phyloP scores from a whole-genome alignment of 2,888 invertebrate species.

The Ctena decussata region DNA sequence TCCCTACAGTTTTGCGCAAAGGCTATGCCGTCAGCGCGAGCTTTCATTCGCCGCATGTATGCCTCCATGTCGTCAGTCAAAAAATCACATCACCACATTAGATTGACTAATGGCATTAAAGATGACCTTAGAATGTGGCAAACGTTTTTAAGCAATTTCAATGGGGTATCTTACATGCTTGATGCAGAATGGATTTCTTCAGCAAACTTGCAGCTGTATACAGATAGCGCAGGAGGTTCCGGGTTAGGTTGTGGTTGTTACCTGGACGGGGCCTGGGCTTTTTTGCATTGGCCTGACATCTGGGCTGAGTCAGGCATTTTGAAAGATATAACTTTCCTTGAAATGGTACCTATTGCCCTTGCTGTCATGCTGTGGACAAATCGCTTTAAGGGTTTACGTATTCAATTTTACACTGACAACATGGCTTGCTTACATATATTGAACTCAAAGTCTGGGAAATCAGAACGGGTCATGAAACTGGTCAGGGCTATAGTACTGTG shows the following conservation, averaged over 20 bases:
- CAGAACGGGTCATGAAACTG: constrained; percentile 3
- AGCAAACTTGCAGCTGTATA: neutral
- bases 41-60: constrained; percentile 28
- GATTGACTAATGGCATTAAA: constrained; percentile 12
- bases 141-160: neutral
- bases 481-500: constrained; percentile 1
- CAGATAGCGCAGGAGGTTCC: neutral
- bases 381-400: neutral
- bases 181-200: neutral
- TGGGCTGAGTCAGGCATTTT: neutral
- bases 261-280: neutral
- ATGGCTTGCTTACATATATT: constrained; percentile 1
- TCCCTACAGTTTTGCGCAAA: constrained; percentile 30
- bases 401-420: neutral
- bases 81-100: constrained; percentile 22
- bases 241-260: constrained; percentile 5
- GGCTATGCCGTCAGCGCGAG: constrained; percentile 25
- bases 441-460: constrained; percentile 3
- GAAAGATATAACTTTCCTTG: constrained; percentile 11
- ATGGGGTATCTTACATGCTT: neutral
- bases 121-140: constrained; percentile 33
- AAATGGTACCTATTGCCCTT: neutral
- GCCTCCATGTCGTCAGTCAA: constrained; percentile 7
- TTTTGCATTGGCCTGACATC: constrained; percentile 1
- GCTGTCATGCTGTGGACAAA: neutral